Conservation (phyloP, 2,888 invertebrate genomes). For the Idaea aversata region DNA sequence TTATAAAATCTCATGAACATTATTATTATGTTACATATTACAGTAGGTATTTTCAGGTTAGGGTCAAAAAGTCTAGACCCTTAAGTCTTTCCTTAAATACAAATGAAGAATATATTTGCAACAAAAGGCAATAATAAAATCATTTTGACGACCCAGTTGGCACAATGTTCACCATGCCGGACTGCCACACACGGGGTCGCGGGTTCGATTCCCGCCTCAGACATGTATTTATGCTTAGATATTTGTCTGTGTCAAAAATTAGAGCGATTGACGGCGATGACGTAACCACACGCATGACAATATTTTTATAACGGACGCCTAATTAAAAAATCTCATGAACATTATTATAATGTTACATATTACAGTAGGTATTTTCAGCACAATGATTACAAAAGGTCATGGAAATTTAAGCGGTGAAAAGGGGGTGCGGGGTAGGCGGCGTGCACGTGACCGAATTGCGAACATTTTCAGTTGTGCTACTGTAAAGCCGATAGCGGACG, state of each 20-base stretch:
- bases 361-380: background rate
- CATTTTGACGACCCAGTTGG: too few relatives aligned
- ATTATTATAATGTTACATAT: background rate
- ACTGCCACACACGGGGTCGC: too few relatives aligned
- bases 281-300: background rate
- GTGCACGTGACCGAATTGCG: background rate
- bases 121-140: too few relatives aligned
- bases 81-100: too few relatives aligned
- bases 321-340: background rate
- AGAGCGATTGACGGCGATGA: too few relatives aligned
- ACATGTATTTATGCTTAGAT: too few relatives aligned
- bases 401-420: background rate
- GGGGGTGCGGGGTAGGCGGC: background rate
- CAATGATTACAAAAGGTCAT: background rate
- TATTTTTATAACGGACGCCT: background rate
- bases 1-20: background rate
- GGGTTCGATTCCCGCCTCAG: too few relatives aligned
- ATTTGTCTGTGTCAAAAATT: too few relatives aligned
- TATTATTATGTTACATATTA: background rate
- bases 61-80: too few relatives aligned
- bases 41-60: background rate
- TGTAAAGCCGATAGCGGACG: background rate
- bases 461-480: conserved; percentile 1
- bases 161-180: too few relatives aligned
- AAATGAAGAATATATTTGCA: too few relatives aligned